A percentile compares a stretch with the other conserved stretches of the same genome.
phyloP scores from a whole-genome alignment of 2,797 vertebrate species.

The Lithobates sylvaticus region DNA sequence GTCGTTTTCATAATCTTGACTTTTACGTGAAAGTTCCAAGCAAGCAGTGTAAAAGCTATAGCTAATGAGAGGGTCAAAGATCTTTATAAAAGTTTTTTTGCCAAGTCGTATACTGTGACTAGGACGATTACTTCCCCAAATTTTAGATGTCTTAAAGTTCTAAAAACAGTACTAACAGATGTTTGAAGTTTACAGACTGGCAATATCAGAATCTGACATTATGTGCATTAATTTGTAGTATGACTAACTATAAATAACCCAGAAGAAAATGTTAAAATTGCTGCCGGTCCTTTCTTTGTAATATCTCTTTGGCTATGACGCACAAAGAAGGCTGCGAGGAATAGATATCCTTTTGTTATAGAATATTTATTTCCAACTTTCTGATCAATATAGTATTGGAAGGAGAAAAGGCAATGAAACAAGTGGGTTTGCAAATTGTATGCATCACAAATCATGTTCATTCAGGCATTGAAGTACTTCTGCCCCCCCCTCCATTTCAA shows the following conservation, averaged over 20 bases:
- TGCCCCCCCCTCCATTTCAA: no score
- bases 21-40: neutral
- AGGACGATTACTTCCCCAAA: neutral
- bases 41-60: neutral
- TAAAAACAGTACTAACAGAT: neutral
- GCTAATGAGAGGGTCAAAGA: neutral
- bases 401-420: no score
- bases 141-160: neutral
- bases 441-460: neutral
- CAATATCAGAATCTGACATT: neutral
- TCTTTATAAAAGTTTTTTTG: neutral
- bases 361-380: neutral
- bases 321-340: neutral
- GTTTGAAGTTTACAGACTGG: neutral
- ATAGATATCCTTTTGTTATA: neutral
- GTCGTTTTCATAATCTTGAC: neutral
- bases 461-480: neutral
- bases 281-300: neutral
- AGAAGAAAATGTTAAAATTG: neutral
- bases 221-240: neutral
- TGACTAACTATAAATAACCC: neutral
- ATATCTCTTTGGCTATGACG: neutral
- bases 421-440: no score
- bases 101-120: neutral
- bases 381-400: neutral